A percentile compares a stretch with the other conserved stretches of the same genome.
phyloP scores from a whole-genome alignment of 2,888 invertebrate species.

The Stramonita haemastoma region DNA sequence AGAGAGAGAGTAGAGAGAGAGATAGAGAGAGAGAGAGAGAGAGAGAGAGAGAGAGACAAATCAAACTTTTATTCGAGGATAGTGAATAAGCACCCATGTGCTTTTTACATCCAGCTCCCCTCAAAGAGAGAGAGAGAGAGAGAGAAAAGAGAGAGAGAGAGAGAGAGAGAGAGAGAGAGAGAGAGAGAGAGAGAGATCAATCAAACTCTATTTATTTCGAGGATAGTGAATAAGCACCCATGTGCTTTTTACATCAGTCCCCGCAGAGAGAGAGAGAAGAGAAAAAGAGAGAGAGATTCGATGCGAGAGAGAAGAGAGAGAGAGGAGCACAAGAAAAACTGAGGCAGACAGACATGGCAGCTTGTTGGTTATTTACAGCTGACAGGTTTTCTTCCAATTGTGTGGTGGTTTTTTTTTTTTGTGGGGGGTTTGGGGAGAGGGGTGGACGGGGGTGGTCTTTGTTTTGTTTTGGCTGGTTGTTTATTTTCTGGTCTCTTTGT shows the following conservation, averaged over 20 bases:
- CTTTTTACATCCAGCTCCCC: background rate
- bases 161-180: conserved; percentile 9
- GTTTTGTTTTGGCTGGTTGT: too few relatives aligned
- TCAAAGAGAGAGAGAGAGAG: background rate
- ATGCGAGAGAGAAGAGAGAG: background rate
- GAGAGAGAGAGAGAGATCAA: background rate
- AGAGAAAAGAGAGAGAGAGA: background rate
- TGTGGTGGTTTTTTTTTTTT: too few relatives aligned
- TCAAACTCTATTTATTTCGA: too few relatives aligned
- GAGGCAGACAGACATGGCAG: too few relatives aligned
- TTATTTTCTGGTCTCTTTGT: too few relatives aligned
- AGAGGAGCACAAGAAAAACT: background rate
- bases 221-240: background rate
- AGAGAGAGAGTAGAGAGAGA: conserved; percentile 15
- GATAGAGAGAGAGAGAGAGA: background rate
- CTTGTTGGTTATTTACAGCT: too few relatives aligned
- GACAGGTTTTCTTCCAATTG: too few relatives aligned
- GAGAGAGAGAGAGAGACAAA: conserved; percentile 1
- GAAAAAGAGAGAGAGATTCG: background rate
- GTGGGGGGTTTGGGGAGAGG: too few relatives aligned
- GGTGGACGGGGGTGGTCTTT: too few relatives aligned
- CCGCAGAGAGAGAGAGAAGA: background rate
- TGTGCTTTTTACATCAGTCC: background rate
- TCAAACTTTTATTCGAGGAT: background rate
- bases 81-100: background rate